Evolutionary conservation across 1,140 invertebrate species (phyloP).

Genomic region (Maconellicoccus hirsutus): DNA sequence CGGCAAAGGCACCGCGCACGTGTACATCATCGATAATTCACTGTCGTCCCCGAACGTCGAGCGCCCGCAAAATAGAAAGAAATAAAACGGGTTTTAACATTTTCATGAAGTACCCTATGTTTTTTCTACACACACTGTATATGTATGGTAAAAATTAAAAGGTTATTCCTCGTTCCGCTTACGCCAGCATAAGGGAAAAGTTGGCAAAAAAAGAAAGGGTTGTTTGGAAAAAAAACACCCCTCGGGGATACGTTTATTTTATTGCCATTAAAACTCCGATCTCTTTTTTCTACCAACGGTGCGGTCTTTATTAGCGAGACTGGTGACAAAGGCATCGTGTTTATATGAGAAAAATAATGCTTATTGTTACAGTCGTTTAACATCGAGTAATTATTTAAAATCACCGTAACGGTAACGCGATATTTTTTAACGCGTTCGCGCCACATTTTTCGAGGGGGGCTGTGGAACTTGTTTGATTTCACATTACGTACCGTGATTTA

Average conservation of each 20-base stretch:
- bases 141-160: neutral
- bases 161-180: neutral
- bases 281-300: neutral
- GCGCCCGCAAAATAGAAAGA: neutral
- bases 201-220: neutral
- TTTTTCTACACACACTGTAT: neutral
- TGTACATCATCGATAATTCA: neutral
- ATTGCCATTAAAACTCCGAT: neutral
- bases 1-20: neutral
- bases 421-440: neutral
- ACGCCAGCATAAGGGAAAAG: slow-evolving; percentile 2
- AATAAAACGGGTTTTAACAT: slow-evolving; percentile 1
- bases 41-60: neutral
- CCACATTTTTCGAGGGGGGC: neutral
- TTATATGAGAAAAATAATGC: slow-evolving; percentile 9
- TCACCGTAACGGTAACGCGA: neutral
- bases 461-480: neutral
- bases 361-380: slow-evolving; percentile 5
- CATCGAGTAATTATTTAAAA: slow-evolving; percentile 6
- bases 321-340: neutral
- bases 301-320: neutral
- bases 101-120: neutral
- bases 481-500: neutral
- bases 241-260: neutral
- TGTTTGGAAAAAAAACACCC: neutral